phyloP scores from a whole-genome alignment of 64 coral and sea anemone species.

The Stichodactyla helianthus region DNA sequence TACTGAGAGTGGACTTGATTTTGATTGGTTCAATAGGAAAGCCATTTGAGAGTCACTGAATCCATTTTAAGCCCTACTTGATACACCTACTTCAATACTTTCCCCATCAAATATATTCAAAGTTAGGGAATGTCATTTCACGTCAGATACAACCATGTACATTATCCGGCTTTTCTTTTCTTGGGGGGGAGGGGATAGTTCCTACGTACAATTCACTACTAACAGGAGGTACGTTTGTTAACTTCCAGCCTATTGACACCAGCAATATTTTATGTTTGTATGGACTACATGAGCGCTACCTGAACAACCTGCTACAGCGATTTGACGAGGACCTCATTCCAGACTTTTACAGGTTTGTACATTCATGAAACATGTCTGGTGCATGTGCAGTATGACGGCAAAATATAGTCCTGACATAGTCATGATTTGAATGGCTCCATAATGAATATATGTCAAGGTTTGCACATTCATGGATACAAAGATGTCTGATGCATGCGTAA shows the following conservation, averaged over 20 bases:
- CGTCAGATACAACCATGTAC: too few relatives aligned
- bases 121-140: too few relatives aligned
- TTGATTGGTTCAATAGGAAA: neutral
- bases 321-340: constrained; percentile 72
- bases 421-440: neutral
- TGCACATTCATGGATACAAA: too few relatives aligned
- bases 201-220: too few relatives aligned
- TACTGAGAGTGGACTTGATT: neutral
- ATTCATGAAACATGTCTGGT: neutral
- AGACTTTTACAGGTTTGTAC: constrained; percentile 80
- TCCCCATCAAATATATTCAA: too few relatives aligned
- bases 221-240: too few relatives aligned
- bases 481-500: too few relatives aligned
- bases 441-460: too few relatives aligned
- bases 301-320: constrained; percentile 78
- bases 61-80: neutral
- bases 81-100: too few relatives aligned
- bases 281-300: constrained; percentile 81
- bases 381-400: neutral
- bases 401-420: neutral
- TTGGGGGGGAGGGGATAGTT: too few relatives aligned
- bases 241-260: constrained; percentile 56
- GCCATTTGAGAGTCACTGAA: neutral
- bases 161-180: too few relatives aligned
- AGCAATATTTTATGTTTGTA: constrained; percentile 83